phyloP scores from a whole-genome alignment of 2,113 vertebrate genomes.

The Tylochromis polylepis region DNA sequence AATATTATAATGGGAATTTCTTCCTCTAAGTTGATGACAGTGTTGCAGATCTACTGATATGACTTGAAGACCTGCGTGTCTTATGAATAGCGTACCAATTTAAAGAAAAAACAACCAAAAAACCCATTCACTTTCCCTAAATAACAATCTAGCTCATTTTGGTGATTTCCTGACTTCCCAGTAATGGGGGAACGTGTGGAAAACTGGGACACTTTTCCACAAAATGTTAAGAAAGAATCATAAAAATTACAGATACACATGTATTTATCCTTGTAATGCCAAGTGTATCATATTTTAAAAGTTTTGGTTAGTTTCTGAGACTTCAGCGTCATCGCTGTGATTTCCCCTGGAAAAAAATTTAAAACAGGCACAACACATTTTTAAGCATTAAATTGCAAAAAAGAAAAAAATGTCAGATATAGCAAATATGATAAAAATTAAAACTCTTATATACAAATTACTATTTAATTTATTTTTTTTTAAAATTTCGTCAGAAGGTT shows the following conservation, averaged over 20 bases:
- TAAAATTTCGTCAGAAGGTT: not conserved
- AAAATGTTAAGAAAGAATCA: not conserved
- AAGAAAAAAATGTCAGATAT: accelerated
- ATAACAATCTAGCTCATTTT: not conserved
- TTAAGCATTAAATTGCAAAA: not conserved
- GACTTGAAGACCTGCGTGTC: not conserved
- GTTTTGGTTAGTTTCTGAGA: not conserved
- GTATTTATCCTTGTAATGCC: not conserved
- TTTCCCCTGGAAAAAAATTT: not conserved
- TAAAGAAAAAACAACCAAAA: not conserved
- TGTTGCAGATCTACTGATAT: not conserved
- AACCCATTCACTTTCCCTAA: not conserved
- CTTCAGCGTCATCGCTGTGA: not conserved
- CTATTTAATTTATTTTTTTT: not conserved
- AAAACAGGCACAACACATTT: not conserved
- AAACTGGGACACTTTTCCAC: not conserved
- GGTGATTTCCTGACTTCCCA: not conserved
- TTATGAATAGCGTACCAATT: not conserved
- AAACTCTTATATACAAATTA: not conserved
- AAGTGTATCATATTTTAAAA: not conserved
- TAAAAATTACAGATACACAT: not conserved
- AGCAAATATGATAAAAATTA: not conserved
- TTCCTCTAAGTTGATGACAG: not conserved
- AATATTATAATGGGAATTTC: not conserved
- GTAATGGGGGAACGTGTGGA: not conserved